Conservation (phyloP, 2,888 invertebrate genomes). For the Panorpa germanica region DNA sequence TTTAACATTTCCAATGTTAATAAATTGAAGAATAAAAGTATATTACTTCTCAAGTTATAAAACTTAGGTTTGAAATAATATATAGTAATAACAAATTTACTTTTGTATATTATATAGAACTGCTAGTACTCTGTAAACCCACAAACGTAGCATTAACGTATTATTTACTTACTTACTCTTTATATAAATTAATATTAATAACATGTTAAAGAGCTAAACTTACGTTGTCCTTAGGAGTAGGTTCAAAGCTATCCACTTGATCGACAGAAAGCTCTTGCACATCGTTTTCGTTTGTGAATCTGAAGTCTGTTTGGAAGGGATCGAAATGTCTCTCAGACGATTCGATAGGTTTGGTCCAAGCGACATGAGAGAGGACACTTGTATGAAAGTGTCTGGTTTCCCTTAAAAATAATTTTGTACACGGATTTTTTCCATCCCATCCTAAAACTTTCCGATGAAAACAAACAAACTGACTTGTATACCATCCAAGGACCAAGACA, state of each 20-base stretch:
- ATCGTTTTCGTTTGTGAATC: not conserved
- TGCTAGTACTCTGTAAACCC: too few relatives aligned
- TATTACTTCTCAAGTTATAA: too few relatives aligned
- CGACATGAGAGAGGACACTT: slow-evolving; percentile 15
- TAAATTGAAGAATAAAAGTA: too few relatives aligned
- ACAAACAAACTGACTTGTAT: slow-evolving; percentile 34
- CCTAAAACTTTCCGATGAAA: slow-evolving; percentile 16
- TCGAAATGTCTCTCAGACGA: not conserved
- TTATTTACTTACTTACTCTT: too few relatives aligned
- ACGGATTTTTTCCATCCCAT: slow-evolving; percentile 9
- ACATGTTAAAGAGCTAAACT: too few relatives aligned
- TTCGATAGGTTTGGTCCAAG: slow-evolving; percentile 8
- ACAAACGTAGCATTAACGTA: too few relatives aligned
- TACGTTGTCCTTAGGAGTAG: too few relatives aligned
- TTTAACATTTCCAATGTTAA: too few relatives aligned
- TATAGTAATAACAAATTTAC: too few relatives aligned
- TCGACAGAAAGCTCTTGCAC: not conserved
- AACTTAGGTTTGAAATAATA: too few relatives aligned
- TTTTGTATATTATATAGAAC: too few relatives aligned
- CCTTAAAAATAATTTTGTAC: slow-evolving; percentile 11
- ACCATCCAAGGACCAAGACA: slow-evolving; percentile 39
- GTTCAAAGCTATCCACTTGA: not conserved
- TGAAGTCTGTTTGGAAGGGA: not conserved
- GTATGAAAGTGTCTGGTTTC: slow-evolving; percentile 13
- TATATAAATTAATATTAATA: too few relatives aligned